Base-by-base conservation (phyloP, 2,888 invertebrate genomes). In the Machimus rusticus region DNA sequence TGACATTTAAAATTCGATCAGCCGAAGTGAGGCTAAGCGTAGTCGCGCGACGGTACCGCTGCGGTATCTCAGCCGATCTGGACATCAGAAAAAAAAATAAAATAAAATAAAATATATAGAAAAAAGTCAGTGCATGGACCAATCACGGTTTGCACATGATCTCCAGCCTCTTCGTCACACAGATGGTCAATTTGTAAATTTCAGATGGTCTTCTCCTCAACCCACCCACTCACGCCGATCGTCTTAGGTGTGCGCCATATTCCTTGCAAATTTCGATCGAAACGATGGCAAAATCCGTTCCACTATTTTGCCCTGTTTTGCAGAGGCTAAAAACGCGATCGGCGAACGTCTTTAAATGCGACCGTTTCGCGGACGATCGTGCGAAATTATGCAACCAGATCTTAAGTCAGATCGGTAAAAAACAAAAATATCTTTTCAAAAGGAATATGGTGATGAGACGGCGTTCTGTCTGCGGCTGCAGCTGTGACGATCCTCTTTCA, bases 381-480 rank as follows among this genome's bases (percentile, higher is more conserved):
- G 76, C 76, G 76, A 76, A 76, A 34, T 76, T 76, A 76, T 76
- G 76, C 76, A 76, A 76, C 37, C 12, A 46, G 28, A 76, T 76
- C 76, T 76, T 76, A 76, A 76, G 76, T 37, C 76, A 76, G 76
- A 76, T 74, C 74, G 28, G 74, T 4, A 46, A 16, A 46, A 46
- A 46, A 46, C 43, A 16, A 74, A 51, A 51, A n/a, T 3, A 66
- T 23, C 66, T 76, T 76, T 76, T 76, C 76, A 37, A 16, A 37
- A 76, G 37, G 76, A 76, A 76, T 76, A 76, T 76, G 76, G 76
- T 37, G 37, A 76, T 76, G 76, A 76, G 76, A 76, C 76, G 76
- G 66, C 66, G 66, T 66, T 76, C 76, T 76, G 76, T 76, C 76
- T 76, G 37, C n/a, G 37, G 37, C 34, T n/a, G n/a, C 9, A 76